Evolutionary conservation across 2,797 vertebrate species (phyloP).

Genomic region (Pantherophis alleghaniensis): DNA sequence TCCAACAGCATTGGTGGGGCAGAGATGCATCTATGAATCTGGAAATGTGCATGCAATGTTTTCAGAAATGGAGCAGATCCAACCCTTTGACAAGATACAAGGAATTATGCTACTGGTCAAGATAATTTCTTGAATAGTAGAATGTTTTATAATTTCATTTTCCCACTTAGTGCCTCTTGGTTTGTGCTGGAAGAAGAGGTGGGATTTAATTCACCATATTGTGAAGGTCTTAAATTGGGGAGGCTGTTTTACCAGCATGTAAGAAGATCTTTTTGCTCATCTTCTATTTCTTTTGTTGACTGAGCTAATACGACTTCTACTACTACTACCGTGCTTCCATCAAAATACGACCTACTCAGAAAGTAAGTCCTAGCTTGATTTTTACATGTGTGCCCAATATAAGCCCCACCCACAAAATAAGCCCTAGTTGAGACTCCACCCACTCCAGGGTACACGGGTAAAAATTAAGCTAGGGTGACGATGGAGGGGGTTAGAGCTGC

Average conservation of each 20-base stretch:
- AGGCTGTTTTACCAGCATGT: background rate
- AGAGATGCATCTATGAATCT: background rate
- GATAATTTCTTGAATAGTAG: background rate
- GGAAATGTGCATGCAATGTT: background rate
- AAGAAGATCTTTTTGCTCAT: background rate
- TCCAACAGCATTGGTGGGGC: background rate
- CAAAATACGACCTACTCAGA: no score
- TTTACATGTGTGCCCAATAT: no score
- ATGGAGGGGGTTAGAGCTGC: no score
- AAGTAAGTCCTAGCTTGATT: no score
- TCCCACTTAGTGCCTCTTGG: background rate
- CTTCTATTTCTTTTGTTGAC: background rate
- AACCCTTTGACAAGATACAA: background rate
- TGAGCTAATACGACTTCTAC: background rate
- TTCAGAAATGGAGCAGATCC: background rate
- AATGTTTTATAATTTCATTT: background rate
- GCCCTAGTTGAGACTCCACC: no score
- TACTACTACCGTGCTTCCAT: no score
- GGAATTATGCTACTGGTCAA: no score
- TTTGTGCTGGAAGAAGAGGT: background rate
- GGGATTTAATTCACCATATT: background rate
- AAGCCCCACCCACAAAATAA: no score
- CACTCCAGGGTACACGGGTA: no score
- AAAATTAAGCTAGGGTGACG: no score
- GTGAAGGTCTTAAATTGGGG: background rate